Evolutionary conservation across 2,888 invertebrate genomes (phyloP).

Genomic region (Homarus gammarus): DNA sequence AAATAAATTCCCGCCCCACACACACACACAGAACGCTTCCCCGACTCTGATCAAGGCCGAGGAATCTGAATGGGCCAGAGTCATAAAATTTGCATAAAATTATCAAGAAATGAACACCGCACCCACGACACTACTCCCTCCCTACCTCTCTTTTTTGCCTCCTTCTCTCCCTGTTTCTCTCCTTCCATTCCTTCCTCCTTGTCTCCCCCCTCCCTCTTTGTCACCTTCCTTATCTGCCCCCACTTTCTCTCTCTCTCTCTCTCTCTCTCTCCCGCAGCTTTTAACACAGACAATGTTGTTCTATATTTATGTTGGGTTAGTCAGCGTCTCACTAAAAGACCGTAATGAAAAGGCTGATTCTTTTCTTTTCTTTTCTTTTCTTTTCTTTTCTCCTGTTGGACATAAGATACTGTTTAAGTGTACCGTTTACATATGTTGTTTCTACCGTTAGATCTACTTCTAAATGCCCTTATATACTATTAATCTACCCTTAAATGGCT

Average conservation of each 20-base stretch:
- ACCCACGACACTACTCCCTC: neutral
- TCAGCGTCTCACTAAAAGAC: too few relatives aligned
- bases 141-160: neutral
- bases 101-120: neutral
- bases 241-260: neutral
- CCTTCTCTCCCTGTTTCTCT: neutral
- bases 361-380: too few relatives aligned
- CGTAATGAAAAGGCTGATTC: too few relatives aligned
- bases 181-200: neutral
- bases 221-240: neutral
- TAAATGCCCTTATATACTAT: too few relatives aligned
- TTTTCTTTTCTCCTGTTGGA: too few relatives aligned
- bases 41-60: neutral
- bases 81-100: slow-evolving; percentile 10
- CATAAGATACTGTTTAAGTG: too few relatives aligned
- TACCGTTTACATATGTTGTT: too few relatives aligned
- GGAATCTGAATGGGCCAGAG: neutral
- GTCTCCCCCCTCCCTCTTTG: neutral
- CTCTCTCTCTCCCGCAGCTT: neutral
- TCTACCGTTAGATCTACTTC: too few relatives aligned
- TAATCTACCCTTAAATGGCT: too few relatives aligned
- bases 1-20: too few relatives aligned
- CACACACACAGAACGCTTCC: neutral
- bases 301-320: too few relatives aligned
- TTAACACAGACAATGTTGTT: too few relatives aligned